These are phyloP conservation scores for Erythrocebus patas DNA, from an alignment of 2,113 vertebrate species.

Conservation along the genomic window DNA sequence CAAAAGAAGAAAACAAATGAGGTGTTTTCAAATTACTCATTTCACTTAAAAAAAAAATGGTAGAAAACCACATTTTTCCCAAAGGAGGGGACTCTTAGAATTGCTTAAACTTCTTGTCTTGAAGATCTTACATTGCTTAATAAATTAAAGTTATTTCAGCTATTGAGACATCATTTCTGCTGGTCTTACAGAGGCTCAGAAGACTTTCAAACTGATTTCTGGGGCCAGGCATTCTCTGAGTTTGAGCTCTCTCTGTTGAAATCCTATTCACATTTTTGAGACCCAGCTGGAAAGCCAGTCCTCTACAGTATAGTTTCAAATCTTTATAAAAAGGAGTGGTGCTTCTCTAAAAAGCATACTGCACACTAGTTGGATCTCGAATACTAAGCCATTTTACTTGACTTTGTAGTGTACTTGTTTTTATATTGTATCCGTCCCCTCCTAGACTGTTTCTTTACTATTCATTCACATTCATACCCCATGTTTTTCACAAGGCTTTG, in stretches of 20 bases:
- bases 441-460: background rate
- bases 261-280: background rate
- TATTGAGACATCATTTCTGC: background rate
- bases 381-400: background rate
- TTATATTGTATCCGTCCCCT: background rate
- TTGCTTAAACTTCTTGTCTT: background rate
- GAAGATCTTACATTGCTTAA: background rate
- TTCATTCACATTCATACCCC: background rate
- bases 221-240: background rate
- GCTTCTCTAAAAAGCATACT: background rate
- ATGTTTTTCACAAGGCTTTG: background rate
- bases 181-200: background rate
- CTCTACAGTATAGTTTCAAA: background rate
- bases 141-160: background rate
- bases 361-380: background rate
- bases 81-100: background rate
- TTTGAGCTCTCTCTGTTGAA: background rate
- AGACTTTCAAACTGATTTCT: background rate
- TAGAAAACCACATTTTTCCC: background rate
- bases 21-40: slow-evolving; percentile 26
- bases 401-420: background rate
- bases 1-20: background rate
- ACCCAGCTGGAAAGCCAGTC: background rate
- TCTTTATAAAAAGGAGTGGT: background rate
- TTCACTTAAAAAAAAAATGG: background rate